Evolutionary conservation across 92 coral and sea anemone genomes (phyloP).

Genomic region (Bergia puertoricense): DNA sequence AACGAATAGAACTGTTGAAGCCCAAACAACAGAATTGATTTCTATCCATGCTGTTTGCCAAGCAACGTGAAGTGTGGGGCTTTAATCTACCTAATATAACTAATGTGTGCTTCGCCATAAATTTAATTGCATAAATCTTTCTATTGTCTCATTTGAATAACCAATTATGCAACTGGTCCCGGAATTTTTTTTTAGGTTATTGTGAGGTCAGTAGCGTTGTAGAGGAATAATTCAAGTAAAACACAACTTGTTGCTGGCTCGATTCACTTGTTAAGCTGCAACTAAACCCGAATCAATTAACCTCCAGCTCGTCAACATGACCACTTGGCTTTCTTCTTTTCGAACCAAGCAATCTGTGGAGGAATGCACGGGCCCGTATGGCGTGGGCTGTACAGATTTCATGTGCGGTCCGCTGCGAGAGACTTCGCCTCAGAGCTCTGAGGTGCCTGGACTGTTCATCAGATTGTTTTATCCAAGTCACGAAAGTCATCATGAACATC

Average conservation of each 20-base stretch:
- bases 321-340: slow-evolving; percentile 67
- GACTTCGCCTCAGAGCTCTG: neutral
- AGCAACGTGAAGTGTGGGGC: too few species aligned
- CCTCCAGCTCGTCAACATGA: slow-evolving; percentile 34
- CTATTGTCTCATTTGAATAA: neutral
- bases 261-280: neutral
- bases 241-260: neutral
- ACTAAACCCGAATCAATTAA: neutral
- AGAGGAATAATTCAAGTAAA: neutral
- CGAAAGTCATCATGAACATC: slow-evolving; percentile 24
- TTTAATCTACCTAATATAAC: too few species aligned
- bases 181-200: neutral
- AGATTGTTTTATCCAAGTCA: slow-evolving; percentile 82
- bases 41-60: too few species aligned
- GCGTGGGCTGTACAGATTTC: slow-evolving; percentile 85
- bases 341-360: slow-evolving; percentile 55
- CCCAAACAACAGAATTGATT: too few species aligned
- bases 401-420: slow-evolving; percentile 67
- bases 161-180: neutral
- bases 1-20: too few species aligned
- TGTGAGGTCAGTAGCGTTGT: neutral
- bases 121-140: too few species aligned
- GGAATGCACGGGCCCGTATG: slow-evolving; percentile 72
- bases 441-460: slow-evolving; percentile 62
- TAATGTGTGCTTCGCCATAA: too few species aligned